Percentiles rank a stretch among this genome's conserved stretches.
phyloP scores from a whole-genome alignment of 2,797 vertebrate species.

The Poeciliopsis infans region DNA sequence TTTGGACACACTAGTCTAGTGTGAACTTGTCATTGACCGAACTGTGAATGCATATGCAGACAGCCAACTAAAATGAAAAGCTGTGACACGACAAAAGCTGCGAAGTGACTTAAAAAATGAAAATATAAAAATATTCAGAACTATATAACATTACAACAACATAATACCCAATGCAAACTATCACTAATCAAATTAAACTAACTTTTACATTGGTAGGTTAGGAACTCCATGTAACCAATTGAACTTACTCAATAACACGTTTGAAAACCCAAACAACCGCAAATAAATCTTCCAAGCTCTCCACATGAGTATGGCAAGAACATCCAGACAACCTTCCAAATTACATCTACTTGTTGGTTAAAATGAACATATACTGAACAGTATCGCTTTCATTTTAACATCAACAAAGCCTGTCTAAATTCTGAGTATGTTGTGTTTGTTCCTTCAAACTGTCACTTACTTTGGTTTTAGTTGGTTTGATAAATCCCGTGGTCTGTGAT shows the following conservation, averaged over 20 bases:
- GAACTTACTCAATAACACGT: not conserved
- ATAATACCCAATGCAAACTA: not conserved
- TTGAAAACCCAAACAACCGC: not conserved
- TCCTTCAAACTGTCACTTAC: not conserved
- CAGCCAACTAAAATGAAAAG: not conserved
- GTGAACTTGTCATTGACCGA: not conserved
- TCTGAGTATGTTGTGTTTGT: not conserved
- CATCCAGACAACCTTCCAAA: too few relatives aligned
- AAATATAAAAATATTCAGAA: not conserved
- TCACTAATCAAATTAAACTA: not conserved
- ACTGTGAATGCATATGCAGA: not conserved
- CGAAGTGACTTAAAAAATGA: not conserved
- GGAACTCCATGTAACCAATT: not conserved
- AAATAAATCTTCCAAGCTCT: not conserved
- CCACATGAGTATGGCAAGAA: too few relatives aligned
- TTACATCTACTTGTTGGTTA: too few relatives aligned
- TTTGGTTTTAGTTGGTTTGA: not conserved
- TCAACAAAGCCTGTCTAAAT: not conserved
- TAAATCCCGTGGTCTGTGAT: not conserved
- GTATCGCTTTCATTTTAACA: not conserved
- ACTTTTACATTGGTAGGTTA: too few relatives aligned
- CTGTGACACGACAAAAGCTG: not conserved
- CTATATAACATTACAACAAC: not conserved
- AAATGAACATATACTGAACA: not conserved
- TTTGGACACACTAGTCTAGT: not conserved